These are phyloP conservation scores for Conomelus anceps DNA, from an alignment of 2,888 invertebrate genomes.

Conservation along the genomic window DNA sequence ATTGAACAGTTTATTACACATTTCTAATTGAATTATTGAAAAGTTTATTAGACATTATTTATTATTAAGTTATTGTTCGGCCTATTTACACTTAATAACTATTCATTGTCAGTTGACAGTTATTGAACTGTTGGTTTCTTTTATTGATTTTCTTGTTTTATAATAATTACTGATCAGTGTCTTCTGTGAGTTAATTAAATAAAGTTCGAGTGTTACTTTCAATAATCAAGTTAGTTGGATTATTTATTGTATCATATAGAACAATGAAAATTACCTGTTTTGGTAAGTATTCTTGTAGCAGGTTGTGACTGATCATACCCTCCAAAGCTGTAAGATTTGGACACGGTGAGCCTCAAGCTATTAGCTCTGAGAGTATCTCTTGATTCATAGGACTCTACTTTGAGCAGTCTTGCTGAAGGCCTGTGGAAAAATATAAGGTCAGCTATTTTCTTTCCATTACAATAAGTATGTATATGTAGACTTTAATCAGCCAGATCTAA, in stretches of 20 bases:
- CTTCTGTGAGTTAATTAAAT: no score
- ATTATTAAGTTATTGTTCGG: no score
- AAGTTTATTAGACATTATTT: no score
- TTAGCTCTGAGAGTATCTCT: constrained; percentile 44
- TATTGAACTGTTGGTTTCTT: no score
- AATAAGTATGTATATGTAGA: neutral
- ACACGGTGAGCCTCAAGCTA: constrained; percentile 50
- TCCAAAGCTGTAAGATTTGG: constrained; percentile 83
- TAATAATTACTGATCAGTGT: no score
- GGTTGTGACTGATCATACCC: constrained; percentile 53
- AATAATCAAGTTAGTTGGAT: no score
- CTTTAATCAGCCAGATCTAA: neutral
- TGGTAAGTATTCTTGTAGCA: constrained; percentile 59
- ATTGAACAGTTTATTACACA: no score
- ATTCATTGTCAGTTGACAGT: no score
- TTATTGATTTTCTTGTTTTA: no score
- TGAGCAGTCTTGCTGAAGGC: constrained; percentile 41
- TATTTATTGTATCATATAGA: neutral
- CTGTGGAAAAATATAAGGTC: constrained; percentile 33
- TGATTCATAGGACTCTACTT: constrained; percentile 49
- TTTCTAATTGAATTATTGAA: no score
- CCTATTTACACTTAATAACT: no score
- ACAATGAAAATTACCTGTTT: constrained; percentile 56
- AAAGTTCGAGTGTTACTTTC: no score
- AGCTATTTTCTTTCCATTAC: neutral